These are phyloP conservation scores for Aromia moschata DNA, from an alignment of 2,888 invertebrate species.

Conservation along the genomic window DNA sequence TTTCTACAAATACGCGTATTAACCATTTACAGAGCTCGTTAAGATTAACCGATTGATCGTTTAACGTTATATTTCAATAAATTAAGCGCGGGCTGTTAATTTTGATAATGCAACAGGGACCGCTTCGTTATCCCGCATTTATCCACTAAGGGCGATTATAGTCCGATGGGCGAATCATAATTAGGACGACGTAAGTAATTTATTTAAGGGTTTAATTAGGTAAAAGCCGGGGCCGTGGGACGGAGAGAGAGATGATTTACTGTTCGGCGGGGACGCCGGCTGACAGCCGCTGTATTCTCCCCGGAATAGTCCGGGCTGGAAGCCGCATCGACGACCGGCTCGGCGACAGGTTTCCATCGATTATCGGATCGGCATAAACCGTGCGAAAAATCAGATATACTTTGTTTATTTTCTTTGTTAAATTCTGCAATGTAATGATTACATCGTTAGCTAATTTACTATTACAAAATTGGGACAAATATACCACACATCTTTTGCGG, in stretches of 20 bases:
- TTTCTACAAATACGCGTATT: background rate
- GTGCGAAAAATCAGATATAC: too few relatives aligned
- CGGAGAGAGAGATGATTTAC: slow-evolving; percentile 41
- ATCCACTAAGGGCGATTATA: slow-evolving; percentile 25
- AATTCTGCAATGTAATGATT: too few relatives aligned
- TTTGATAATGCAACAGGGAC: slow-evolving; percentile 33
- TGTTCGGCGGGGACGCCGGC: slow-evolving; percentile 28
- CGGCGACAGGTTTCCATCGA: too few relatives aligned
- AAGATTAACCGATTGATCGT: background rate
- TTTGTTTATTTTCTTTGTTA: too few relatives aligned
- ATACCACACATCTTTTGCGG: too few relatives aligned
- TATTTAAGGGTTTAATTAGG: slow-evolving; percentile 46
- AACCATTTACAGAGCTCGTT: background rate
- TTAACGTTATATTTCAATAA: slow-evolving; percentile 3
- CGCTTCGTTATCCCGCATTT: slow-evolving; percentile 20
- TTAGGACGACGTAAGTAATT: slow-evolving; percentile 39
- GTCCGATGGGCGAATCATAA: slow-evolving; percentile 18
- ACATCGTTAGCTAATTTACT: too few relatives aligned
- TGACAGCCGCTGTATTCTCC: slow-evolving; percentile 25
- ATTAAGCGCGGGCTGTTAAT: slow-evolving; percentile 33
- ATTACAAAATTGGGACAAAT: too few relatives aligned
- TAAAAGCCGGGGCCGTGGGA: slow-evolving; percentile 42
- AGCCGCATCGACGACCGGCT: too few relatives aligned
- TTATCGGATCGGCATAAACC: too few relatives aligned
- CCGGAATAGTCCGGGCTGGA: slow-evolving; percentile 23